Base-by-base conservation (phyloP, 2,888 invertebrate genomes). In the Embidobia sp. region DNA sequence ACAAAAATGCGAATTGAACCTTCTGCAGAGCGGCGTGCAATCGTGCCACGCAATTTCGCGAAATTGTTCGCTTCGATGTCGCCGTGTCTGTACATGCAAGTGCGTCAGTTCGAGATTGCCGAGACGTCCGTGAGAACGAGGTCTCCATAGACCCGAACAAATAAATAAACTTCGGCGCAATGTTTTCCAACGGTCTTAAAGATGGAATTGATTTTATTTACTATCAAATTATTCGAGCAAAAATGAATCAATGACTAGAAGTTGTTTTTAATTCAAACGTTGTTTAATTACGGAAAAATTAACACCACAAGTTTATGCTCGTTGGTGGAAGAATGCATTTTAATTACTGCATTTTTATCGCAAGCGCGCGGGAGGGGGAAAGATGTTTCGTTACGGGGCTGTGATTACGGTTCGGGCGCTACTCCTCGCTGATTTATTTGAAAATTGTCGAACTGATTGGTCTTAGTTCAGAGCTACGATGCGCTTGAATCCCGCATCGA, bases 31-130 rank as follows among this genome's bases (percentile, higher is more conserved):
- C 79, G 80, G 80, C 75, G 78, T 78, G 80, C 79, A 83, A 83
- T 83, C 80, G 81, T 76, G 83, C 75, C 74, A 55, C 49, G 79
- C 83, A 82, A 83, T 83, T 83, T 83, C 79, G 78, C 31, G 76
- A 82, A 79, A 83, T 80, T 80, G 80, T 80, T 81, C 73, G 72
- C 66, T 63, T 37, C 33, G 35, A 42, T 49, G 46, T 27, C 18
- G 19, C 19, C 11, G 11, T 53, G 27, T 44, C 35, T 31, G 46
- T 3, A 42, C 57, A 29, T 48, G 19, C 37, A 46, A 55, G 35
- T 46, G 35, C 69, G 48, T 59, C 22, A 29, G 15, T 40, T 44
- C 46, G 27, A 8, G 11, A 27, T 55, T 27, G 13, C 42, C 8
- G 8, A 55, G n/a, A 29, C 29, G 44, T 27, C 18, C 8, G 10